Evolutionary conservation across 2,888 invertebrate genomes (phyloP), one percentile per base, ranked within the genome.

Genomic region (Troglohyphantes excavatus): DNA sequence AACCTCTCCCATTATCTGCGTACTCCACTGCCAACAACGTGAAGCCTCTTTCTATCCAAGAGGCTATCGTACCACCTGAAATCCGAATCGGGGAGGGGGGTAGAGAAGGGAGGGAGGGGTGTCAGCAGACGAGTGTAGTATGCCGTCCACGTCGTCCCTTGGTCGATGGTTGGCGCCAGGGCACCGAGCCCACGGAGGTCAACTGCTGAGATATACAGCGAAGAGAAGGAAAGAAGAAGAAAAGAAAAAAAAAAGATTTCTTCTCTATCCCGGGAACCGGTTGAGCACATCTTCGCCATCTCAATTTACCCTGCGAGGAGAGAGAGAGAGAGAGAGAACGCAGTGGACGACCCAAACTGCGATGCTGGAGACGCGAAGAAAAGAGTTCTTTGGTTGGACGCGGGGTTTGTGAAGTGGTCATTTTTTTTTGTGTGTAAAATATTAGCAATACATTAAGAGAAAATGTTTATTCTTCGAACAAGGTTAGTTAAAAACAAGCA

Each of bases 141-240:
- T 79, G 79, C 79, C 26, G 29, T 65, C 68, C 82, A 82, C 70
- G 72, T 68, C 67, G 21, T 2, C n/a, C 39, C 17, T 27, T 29
- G 68, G 81, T 68, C 81, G 68, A 68, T 68, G 68, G 68, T 23
- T 86, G 86, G 86, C 86, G 86, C 86, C 86, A 79, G 33, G 61
- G 76, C 67, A 33, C 68, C 85, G 76, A 33, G 76, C 85, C 43
- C 27, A 70, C 59, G 68, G 81, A 82, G 82, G 82, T 82, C 82
- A 82, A 68, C 68, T 33, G 27, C 46, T 53, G 17, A 53, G 5
- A 53, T 13, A 39, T 39, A 7, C 39, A 39, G 39, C 39, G 26
- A 33, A 33, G 17, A 61, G 29, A 61, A 76, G 46, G 26, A 46
- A 61, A n/a, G 13, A 39, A 39, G 7, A 11, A 59, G 26, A 33